Percentiles rank a stretch among this genome's conserved stretches.
Evolutionary conservation across 2,797 vertebrate genomes (phyloP).

Genomic region (Danio aesculapii): DNA sequence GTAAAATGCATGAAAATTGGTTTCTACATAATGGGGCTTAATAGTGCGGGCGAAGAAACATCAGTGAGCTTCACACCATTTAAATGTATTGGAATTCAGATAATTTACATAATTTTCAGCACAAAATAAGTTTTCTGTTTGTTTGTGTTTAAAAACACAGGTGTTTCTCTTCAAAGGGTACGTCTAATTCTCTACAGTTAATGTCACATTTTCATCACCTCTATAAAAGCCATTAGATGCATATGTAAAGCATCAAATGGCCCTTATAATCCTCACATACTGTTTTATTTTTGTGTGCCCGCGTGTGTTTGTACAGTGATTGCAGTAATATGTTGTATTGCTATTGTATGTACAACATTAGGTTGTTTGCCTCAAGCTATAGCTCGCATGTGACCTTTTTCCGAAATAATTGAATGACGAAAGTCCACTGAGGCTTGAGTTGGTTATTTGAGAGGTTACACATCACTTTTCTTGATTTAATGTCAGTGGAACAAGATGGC

Average conservation of each 20-base stretch:
- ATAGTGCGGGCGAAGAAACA: not conserved
- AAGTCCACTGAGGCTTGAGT: not conserved
- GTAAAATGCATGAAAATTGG: conserved; percentile 13
- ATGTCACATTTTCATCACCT: conserved; percentile 24
- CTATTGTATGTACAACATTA: not conserved
- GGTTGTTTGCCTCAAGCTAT: not conserved
- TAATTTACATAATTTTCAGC: conserved; percentile 33
- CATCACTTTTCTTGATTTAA: conserved; percentile 23
- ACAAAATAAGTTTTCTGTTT: conserved; percentile 2
- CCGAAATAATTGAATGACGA: conserved; percentile 15
- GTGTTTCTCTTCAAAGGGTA: conserved; percentile 11
- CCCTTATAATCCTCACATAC: not conserved
- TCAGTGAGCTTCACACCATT: not conserved
- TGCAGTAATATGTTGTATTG: not conserved
- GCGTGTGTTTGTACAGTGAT: not conserved
- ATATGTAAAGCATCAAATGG: conserved; percentile 1
- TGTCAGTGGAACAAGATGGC: not conserved
- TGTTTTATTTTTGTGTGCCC: too few relatives aligned
- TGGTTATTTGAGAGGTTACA: not conserved
- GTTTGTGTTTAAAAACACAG: not conserved
- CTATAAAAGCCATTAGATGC: not conserved
- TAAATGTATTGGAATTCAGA: conserved; percentile 24
- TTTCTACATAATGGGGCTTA: conserved; percentile 11
- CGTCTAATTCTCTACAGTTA: conserved; percentile 3
- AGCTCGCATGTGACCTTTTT: conserved; percentile 31